Conservation (phyloP, 2,113 vertebrate genomes). For the Halichoeres trimaculatus region DNA sequence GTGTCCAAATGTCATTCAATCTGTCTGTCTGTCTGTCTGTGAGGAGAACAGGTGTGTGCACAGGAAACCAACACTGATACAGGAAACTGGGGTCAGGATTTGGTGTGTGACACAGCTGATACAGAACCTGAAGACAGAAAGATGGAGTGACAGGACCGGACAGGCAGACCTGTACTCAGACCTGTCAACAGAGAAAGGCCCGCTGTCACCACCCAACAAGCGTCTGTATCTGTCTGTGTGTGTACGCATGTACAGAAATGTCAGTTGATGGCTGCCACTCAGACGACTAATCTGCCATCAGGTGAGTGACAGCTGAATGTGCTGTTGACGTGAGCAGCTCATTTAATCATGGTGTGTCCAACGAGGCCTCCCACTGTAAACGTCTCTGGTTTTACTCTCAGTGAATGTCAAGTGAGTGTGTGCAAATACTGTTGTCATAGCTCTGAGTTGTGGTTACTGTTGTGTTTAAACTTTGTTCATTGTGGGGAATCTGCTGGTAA, state of each 20-base stretch:
- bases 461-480: constrained; percentile 24
- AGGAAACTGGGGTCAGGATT: constrained; percentile 35
- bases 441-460: constrained; percentile 6
- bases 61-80: constrained; percentile 21
- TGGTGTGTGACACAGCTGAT: constrained; percentile 51
- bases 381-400: constrained; percentile 34
- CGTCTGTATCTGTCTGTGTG: constrained; percentile 33
- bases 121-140: constrained; percentile 42
- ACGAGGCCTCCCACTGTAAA: constrained; percentile 59
- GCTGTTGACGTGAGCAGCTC: constrained; percentile 63
- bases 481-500: too few relatives aligned
- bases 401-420: constrained; percentile 9
- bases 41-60: constrained; percentile 30
- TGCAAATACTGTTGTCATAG: constrained; percentile 14
- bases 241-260: constrained; percentile 29
- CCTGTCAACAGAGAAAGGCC: constrained; percentile 65
- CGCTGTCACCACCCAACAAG: constrained; percentile 64
- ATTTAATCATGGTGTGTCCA: constrained; percentile 69
- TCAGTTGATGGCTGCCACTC: constrained; percentile 77
- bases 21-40: constrained; percentile 39
- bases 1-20: constrained; percentile 67
- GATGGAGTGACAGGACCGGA: constrained; percentile 51
- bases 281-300: constrained; percentile 70
- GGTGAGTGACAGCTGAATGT: constrained; percentile 69
- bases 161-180: constrained; percentile 58